Percentiles rank a stretch among this genome's conserved stretches.
Evolutionary conservation across 2,113 vertebrate species (phyloP).

Genomic region (Passer domesticus): DNA sequence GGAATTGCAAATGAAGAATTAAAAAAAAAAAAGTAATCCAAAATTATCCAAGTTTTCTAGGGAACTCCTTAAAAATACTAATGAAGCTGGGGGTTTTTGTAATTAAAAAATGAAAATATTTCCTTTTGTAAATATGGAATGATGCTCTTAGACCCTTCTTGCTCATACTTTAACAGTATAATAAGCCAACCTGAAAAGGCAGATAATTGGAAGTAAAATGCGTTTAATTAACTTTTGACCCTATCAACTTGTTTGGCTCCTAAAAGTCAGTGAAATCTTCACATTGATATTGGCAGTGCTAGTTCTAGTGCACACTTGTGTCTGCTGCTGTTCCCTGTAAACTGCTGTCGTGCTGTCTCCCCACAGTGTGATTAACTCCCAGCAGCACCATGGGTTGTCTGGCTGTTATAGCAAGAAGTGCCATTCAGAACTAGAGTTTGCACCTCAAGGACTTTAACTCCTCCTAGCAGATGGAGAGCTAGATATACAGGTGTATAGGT

Average conservation of each 20-base stretch:
- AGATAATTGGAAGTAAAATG: not conserved
- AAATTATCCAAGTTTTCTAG: not conserved
- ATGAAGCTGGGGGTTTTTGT: not conserved
- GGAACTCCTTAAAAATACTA: not conserved
- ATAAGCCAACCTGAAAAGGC: not conserved
- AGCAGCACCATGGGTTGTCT: fast-evolving
- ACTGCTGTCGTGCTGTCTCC: fast-evolving
- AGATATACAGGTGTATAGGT: too few relatives aligned
- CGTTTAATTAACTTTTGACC: not conserved
- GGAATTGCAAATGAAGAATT: not conserved
- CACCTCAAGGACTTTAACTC: not conserved
- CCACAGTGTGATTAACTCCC: fast-evolving
- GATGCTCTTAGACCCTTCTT: not conserved
- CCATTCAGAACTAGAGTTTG: not conserved
- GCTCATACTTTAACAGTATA: fast-evolving
- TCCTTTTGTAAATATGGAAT: not conserved
- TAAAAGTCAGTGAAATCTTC: not conserved
- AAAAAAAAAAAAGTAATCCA: not conserved
- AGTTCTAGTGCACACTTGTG: fast-evolving
- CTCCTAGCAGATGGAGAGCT: not conserved
- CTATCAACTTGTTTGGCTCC: not conserved
- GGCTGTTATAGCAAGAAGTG: fast-evolving
- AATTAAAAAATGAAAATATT: not conserved
- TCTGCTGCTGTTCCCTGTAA: fast-evolving
- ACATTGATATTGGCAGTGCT: not conserved